phyloP scores from a whole-genome alignment of 2,888 invertebrate species.

The Pachydiplax longipennis region DNA sequence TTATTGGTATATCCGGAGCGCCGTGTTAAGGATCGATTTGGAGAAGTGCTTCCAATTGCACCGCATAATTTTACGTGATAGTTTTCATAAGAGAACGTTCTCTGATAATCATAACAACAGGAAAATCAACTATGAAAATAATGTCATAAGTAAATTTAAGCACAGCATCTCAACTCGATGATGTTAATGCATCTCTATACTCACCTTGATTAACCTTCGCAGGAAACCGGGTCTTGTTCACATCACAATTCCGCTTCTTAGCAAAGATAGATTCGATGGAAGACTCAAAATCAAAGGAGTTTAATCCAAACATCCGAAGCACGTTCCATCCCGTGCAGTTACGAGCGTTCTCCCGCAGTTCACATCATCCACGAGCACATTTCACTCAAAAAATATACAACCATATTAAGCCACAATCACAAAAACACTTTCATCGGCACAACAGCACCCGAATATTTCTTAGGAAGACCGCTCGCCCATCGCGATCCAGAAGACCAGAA shows the following conservation, averaged over 20 bases:
- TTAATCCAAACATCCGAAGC: background rate
- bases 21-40: background rate
- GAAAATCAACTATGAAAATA: no score
- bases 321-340: background rate
- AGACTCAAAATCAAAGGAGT: background rate
- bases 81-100: no score
- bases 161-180: background rate
- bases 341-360: background rate
- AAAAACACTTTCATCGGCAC: background rate
- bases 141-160: background rate
- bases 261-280: background rate
- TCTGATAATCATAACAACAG: no score
- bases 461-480: background rate
- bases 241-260: background rate
- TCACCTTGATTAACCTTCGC: background rate
- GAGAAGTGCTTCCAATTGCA: background rate
- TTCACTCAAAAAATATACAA: background rate
- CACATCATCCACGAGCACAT: background rate
- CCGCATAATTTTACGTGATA: background rate
- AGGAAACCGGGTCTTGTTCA: background rate
- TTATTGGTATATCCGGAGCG: background rate
- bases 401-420: background rate
- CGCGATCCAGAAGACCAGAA: background rate
- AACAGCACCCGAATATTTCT: background rate
- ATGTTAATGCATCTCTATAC: background rate